Base-by-base conservation (phyloP, 1,140 invertebrate species). In the Reticulitermes speratus region DNA sequence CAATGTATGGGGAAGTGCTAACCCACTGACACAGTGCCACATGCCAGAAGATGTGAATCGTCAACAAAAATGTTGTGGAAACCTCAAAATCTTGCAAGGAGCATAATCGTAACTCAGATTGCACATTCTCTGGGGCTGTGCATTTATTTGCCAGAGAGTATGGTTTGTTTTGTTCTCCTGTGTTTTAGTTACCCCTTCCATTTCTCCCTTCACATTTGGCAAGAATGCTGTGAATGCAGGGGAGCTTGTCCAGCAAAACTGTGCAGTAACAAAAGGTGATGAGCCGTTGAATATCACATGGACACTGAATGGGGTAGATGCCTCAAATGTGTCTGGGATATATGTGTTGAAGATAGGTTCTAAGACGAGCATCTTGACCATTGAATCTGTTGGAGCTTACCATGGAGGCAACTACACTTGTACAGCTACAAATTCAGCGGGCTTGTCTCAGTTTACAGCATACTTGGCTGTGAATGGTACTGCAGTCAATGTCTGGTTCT, bases 401-500 rank as follows among this genome's bases (percentile, higher is more conserved):
- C 90, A 91, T 86, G 87, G 86, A 21, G 88, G 88, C 19, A 85
- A 85, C n/a, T 88, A 88, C 55, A 87, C 88, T 14, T 88, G 88
- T 44, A 88, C 88, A 8, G 90, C 88, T 23, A 87, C 81, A 25
- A 97, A 98, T 91, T 91, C 92, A 87, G 97, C 96, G 85, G 97
- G 96, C 88, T 23, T 91, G 87, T 93, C 93, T 83, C 94, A 93
- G 89, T 94, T 95, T 89, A 94, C 94, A 82, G 92, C 95, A 65
- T 91, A 91, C 88, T 91, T 96, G 89, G 93, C 93, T 90, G 94
- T 96, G 87, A 95, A 96, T 92, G 95, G 95, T 96, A 90, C 87
- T n/a, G 25, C 25, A 14, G 3, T 84, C 65, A 16, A 21, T 55
- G 19, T 55, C 14, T 11, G 65, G 1, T n/a, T 75, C 65, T 75